Evolutionary conservation across 2,888 invertebrate genomes (phyloP).

Genomic region (Azorinus chamasolen): DNA sequence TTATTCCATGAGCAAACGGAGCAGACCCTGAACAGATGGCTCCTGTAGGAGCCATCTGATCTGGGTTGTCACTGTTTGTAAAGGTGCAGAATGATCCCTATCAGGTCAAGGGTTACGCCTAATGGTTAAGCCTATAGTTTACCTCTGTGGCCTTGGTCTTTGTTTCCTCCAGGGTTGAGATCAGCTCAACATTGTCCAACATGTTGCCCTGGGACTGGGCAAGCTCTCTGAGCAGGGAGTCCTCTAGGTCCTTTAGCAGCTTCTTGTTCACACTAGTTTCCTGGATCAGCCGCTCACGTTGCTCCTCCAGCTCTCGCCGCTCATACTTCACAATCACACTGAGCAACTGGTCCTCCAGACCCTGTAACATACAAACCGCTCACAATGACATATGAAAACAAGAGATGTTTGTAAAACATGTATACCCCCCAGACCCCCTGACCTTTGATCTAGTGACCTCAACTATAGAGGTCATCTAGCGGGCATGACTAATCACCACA

Average conservation of each 20-base stretch:
- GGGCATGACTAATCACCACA: too few relatives aligned
- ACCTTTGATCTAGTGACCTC: too few relatives aligned
- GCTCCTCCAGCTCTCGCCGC: conserved; percentile 94
- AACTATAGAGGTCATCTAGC: too few relatives aligned
- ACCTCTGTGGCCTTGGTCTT: conserved; percentile 95
- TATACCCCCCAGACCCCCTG: too few relatives aligned
- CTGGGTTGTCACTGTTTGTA: too few relatives aligned
- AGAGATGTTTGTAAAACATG: too few relatives aligned
- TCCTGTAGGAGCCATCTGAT: too few relatives aligned
- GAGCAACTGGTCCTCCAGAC: conserved; percentile 95
- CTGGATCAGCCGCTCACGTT: conserved; percentile 92
- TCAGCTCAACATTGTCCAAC: conserved; percentile 95
- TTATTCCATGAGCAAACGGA: too few relatives aligned
- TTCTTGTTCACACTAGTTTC: conserved; percentile 95
- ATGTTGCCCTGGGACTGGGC: conserved; percentile 96
- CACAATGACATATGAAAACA: too few relatives aligned
- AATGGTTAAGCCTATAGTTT: neutral
- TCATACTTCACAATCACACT: conserved; percentile 96
- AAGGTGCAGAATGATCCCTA: too few relatives aligned
- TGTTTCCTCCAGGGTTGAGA: conserved; percentile 95
- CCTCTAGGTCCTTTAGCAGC: conserved; percentile 93
- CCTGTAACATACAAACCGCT: conserved; percentile 87
- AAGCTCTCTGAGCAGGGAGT: conserved; percentile 93
- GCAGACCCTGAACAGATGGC: too few relatives aligned
- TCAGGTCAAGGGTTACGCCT: too few relatives aligned